phyloP scores from a whole-genome alignment of 2,888 invertebrate species.

The Agrotis ipsilon region DNA sequence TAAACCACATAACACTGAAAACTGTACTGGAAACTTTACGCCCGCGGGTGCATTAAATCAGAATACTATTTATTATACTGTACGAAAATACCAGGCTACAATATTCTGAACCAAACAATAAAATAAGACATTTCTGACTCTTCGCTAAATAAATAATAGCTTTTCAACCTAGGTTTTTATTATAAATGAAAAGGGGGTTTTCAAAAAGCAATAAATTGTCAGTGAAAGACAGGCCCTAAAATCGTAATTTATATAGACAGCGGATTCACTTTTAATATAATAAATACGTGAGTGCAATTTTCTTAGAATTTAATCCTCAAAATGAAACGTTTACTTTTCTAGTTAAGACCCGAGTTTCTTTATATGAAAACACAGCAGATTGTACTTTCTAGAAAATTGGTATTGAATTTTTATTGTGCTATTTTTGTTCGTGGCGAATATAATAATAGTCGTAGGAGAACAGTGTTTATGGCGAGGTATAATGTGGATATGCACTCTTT shows the following conservation, averaged over 20 bases:
- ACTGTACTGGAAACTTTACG: too few species aligned
- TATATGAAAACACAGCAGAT: not conserved
- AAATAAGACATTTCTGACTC: not conserved
- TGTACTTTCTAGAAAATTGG: not conserved
- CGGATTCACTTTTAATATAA: conserved; percentile 3
- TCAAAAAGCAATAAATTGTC: not conserved
- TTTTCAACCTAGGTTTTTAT: not conserved
- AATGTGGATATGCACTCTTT: too few species aligned
- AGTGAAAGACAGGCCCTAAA: not conserved
- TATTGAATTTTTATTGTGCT: not conserved
- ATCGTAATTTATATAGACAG: not conserved
- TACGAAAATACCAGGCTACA: not conserved
- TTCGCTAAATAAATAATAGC: not conserved
- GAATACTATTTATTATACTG: conserved; percentile 1
- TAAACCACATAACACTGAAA: not conserved
- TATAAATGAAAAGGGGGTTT: conserved; percentile 4
- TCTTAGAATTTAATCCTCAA: not conserved
- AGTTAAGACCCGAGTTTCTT: not conserved
- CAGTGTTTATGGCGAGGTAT: too few species aligned
- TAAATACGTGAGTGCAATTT: not conserved
- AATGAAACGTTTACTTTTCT: not conserved
- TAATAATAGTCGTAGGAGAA: too few species aligned
- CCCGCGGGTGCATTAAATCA: not conserved
- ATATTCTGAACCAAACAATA: not conserved
- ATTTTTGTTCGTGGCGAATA: not conserved